Evolutionary conservation across 1,140 invertebrate genomes (phyloP).

Genomic region (fruit fly (Drosophila melanogaster)): DNA sequence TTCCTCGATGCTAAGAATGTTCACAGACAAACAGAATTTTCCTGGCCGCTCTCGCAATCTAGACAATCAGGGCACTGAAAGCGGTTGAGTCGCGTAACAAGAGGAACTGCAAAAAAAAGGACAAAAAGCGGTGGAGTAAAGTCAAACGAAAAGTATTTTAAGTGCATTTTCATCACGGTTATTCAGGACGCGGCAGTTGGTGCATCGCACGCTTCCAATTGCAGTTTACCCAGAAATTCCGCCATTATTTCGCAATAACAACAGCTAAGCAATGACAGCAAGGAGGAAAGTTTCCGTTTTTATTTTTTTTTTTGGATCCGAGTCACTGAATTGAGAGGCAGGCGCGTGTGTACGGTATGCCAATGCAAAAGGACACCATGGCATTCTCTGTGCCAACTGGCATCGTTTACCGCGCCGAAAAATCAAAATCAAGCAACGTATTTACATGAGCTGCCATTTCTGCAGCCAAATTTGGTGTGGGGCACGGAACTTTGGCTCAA

Average conservation of each 20-base stretch:
- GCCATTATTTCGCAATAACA: slow-evolving; percentile 72
- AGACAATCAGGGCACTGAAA: slow-evolving; percentile 40
- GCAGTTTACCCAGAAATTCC: slow-evolving; percentile 61
- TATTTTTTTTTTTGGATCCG: not conserved
- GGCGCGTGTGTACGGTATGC: slow-evolving; percentile 8
- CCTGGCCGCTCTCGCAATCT: slow-evolving; percentile 49
- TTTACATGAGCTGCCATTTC: slow-evolving; percentile 64
- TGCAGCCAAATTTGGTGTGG: slow-evolving; percentile 43
- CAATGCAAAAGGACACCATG: not conserved
- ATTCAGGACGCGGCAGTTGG: slow-evolving; percentile 66
- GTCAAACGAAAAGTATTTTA: slow-evolving; percentile 81
- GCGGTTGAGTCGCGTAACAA: not conserved
- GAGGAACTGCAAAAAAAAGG: not conserved
- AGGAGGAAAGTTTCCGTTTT: slow-evolving; percentile 61
- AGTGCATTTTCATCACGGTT: slow-evolving; percentile 82
- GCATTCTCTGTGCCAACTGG: slow-evolving; percentile 62
- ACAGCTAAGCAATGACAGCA: slow-evolving; percentile 30
- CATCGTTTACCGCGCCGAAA: slow-evolving; percentile 69
- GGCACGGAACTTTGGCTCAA: slow-evolving; percentile 68
- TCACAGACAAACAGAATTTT: slow-evolving; percentile 31
- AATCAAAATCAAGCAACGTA: slow-evolving; percentile 74
- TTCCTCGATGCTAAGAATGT: slow-evolving; percentile 24
- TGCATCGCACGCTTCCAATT: slow-evolving; percentile 67
- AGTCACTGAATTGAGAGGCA: slow-evolving; percentile 37
- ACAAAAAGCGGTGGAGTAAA: slow-evolving; percentile 45